Evolutionary conservation across 2,797 vertebrate genomes (phyloP), one percentile per base, ranked within the genome.

Genomic region (Spheniscus humboldti): DNA sequence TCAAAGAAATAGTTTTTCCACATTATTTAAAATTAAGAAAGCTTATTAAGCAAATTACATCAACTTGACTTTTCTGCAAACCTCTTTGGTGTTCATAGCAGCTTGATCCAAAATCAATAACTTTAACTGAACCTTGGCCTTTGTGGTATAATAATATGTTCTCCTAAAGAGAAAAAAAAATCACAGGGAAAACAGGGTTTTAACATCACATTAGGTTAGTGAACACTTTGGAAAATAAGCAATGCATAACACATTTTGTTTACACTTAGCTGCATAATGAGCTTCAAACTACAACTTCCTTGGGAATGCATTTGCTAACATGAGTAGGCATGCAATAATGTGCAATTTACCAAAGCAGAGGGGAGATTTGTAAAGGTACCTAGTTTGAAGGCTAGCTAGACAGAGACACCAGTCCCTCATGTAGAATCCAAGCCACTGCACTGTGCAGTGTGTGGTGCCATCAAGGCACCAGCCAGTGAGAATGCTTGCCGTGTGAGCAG

Each of bases 31-130:
- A 85, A 85, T 94, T 64, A 84, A 94, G 64, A 82, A 96, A 94
- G 76, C 90, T 96, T 96, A 95, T 93, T 88, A 95, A 93, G 93
- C 95, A 96, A 97, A 96, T 97, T 96, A 97, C 96, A 97, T 96
- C 92, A 93, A 96, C 52, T 94, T 97, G 96, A 96, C 92, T 97
- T 96, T 97, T 97, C 96, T 95, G 93, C 96, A 97, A 96, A 99
- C 99, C 99, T 98, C 98, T 99, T 97, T 99, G 99, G 91, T 99
- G 98, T 95, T 99, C 99, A 73, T 99, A 99, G 96, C 99, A 99
- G 96, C 99, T 99, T 78, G 99, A 99, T 88, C 99, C 99, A 97
- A 99, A 99, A 97, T 99, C 99, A 78, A 99, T 99, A 89, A 99
- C 99, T 97, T 99, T 99, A 94, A 99, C 99, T 94, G 99, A 99